phyloP scores from a whole-genome alignment of 1,140 invertebrate genomes.

The Propsilocerus akamusi region DNA sequence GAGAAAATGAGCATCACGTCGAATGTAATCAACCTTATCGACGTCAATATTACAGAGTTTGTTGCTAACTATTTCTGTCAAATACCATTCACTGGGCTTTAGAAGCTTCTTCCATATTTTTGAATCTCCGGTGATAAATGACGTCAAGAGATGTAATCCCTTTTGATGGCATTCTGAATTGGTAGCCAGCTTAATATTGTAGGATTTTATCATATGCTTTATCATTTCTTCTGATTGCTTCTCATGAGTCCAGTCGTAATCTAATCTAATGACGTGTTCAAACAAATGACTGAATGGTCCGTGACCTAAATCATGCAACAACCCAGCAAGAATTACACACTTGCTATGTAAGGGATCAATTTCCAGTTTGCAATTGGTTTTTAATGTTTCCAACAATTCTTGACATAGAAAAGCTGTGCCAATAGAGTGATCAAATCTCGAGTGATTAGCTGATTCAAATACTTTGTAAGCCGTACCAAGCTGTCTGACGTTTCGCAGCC shows the following conservation, averaged over 20 bases:
- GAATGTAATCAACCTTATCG: conserved; percentile 53
- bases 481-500: background rate
- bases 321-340: conserved; percentile 29
- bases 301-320: conserved; percentile 50
- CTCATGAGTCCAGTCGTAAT: conserved; percentile 6
- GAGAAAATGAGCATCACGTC: conserved; percentile 30
- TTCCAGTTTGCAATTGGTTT: background rate
- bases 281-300: conserved; percentile 45
- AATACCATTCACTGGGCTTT: background rate
- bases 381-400: background rate
- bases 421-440: background rate
- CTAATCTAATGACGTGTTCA: conserved; percentile 26
- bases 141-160: conserved; percentile 13
- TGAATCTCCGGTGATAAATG: conserved; percentile 13
- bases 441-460: background rate
- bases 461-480: background rate
- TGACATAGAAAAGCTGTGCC: background rate
- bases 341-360: background rate
- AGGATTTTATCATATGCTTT: background rate
- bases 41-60: conserved; percentile 43
- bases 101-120: conserved; percentile 7
- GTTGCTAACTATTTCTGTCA: conserved; percentile 41
- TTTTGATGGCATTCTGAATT: background rate
- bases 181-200: background rate
- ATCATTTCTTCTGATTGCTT: background rate